Conservation (phyloP, 2,113 vertebrate genomes). For the Pseudorasbora parva region DNA sequence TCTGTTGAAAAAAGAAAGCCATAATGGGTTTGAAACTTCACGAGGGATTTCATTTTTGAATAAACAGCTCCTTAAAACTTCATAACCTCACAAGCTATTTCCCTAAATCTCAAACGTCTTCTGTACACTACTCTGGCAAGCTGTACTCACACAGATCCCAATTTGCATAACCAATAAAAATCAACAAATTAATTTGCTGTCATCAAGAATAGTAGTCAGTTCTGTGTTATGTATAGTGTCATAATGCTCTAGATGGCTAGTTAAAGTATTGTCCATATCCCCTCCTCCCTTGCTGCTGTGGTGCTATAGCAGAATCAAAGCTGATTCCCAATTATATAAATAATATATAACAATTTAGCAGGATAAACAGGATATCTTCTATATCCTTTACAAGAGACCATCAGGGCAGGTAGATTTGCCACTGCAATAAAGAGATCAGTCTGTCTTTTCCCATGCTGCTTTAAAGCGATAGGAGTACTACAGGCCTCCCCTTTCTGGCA, state of each 20-base stretch:
- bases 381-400: constrained; percentile 3
- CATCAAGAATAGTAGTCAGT: neutral
- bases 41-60: neutral
- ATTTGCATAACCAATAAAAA: neutral
- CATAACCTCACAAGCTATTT: neutral
- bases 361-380: neutral
- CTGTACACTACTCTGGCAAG: neutral
- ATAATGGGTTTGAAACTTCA: neutral
- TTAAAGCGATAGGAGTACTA: constrained; percentile 68
- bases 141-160: neutral
- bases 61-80: neutral
- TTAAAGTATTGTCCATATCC: neutral
- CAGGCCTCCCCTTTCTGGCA: constrained; percentile 64
- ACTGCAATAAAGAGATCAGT: constrained; percentile 58
- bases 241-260: constrained; percentile 23
- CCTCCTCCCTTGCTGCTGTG: constrained; percentile 27
- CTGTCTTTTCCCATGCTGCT: constrained; percentile 66
- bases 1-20: neutral
- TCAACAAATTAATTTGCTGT: neutral
- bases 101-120: neutral
- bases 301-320: constrained; percentile 31
- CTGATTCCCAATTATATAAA: neutral
- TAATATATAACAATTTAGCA: neutral
- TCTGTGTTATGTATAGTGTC: neutral
- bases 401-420: constrained; percentile 17